These are phyloP conservation scores for Alethe castanea DNA, from an alignment of 2,113 vertebrate genomes.

Conservation along the genomic window DNA sequence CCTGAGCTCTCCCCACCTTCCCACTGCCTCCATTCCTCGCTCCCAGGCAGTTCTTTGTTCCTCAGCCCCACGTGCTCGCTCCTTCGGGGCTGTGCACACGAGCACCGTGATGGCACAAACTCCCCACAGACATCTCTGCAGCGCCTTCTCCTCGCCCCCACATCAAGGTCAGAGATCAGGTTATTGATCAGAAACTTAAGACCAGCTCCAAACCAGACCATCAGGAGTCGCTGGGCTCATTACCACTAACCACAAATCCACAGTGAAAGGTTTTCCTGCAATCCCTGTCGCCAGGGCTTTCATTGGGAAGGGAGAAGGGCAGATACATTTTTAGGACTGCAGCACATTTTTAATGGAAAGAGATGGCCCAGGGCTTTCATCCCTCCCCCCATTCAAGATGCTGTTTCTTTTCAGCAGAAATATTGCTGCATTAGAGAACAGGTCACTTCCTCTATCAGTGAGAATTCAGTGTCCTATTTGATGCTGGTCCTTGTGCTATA, in stretches of 20 bases:
- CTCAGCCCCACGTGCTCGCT: not conserved
- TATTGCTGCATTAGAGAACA: slow-evolving; percentile 54
- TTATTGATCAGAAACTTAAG: not conserved
- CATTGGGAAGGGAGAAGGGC: slow-evolving; percentile 2
- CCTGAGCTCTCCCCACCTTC: not conserved
- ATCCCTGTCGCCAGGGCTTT: not conserved
- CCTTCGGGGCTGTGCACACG: not conserved
- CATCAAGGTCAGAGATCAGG: not conserved
- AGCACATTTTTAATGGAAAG: slow-evolving; percentile 46
- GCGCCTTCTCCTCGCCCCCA: not conserved
- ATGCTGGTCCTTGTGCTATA: slow-evolving; percentile 58
- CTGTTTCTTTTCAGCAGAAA: slow-evolving; percentile 48
- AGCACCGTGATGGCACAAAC: not conserved
- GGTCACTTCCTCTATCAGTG: slow-evolving; percentile 55
- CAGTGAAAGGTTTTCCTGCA: not conserved
- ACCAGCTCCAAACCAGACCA: not conserved
- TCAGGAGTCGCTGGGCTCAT: not conserved
- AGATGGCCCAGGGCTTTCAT: slow-evolving; percentile 22
- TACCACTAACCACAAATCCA: not conserved
- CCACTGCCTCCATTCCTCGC: not conserved
- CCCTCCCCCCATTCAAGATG: slow-evolving; percentile 12
- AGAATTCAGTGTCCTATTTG: slow-evolving; percentile 59
- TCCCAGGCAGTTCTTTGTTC: slow-evolving; percentile 16
- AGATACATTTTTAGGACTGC: slow-evolving; percentile 49
- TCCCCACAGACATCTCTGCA: not conserved